phyloP scores from a whole-genome alignment of 2,888 invertebrate genomes.

The Cabera pusaria region DNA sequence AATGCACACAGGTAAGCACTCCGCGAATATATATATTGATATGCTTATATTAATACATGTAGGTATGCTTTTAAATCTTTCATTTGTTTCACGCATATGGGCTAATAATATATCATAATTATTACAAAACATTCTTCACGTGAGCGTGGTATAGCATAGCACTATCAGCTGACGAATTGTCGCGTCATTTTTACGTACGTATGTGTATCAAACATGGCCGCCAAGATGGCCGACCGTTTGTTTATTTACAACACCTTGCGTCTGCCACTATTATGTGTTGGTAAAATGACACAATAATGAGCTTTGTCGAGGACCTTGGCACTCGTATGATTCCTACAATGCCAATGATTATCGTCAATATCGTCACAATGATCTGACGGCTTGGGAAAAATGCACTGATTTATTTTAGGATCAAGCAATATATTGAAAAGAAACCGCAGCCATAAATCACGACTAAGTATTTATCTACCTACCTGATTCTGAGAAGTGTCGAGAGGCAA shows the following conservation, averaged over 20 bases:
- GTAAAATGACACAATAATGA: constrained; percentile 22
- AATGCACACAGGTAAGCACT: too few relatives aligned
- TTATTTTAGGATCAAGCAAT: too few relatives aligned
- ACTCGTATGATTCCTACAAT: constrained; percentile 18
- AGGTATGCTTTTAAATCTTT: too few relatives aligned
- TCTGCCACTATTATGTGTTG: constrained; percentile 30
- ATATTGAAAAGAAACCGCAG: background rate
- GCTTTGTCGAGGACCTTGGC: constrained; percentile 23
- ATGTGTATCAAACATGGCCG: constrained; percentile 62
- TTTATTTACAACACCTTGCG: constrained; percentile 62
- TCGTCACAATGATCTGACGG: too few relatives aligned
- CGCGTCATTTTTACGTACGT: constrained; percentile 69
- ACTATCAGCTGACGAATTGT: constrained; percentile 62
- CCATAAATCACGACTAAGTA: constrained; percentile 13
- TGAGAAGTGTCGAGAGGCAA: constrained; percentile 14
- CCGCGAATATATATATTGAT: too few relatives aligned
- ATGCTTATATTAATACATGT: too few relatives aligned
- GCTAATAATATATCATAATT: too few relatives aligned
- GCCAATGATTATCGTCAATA: too few relatives aligned
- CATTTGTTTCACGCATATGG: too few relatives aligned
- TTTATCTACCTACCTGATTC: constrained; percentile 8
- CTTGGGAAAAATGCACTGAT: too few relatives aligned
- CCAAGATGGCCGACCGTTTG: constrained; percentile 62
- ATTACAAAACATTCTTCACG: background rate
- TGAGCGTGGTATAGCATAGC: constrained; percentile 23